These are phyloP conservation scores for Labeo rohita DNA, from an alignment of 2,113 vertebrate genomes.

Conservation along the genomic window DNA sequence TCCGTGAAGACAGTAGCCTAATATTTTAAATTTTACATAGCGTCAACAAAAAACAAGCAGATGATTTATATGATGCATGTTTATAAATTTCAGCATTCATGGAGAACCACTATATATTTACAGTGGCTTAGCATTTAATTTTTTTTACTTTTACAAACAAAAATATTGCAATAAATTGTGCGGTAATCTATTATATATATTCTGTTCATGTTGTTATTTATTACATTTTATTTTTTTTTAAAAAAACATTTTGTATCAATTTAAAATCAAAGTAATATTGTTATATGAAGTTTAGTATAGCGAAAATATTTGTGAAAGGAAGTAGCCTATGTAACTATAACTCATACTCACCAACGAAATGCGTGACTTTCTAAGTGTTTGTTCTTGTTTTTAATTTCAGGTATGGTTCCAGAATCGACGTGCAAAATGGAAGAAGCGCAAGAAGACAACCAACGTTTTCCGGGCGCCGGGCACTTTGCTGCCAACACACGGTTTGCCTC, in stretches of 20 bases:
- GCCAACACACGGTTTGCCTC: constrained; percentile 89
- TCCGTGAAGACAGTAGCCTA: background rate
- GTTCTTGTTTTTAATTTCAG: constrained; percentile 66
- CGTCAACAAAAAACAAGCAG: background rate
- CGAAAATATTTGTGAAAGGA: background rate
- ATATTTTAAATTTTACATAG: background rate
- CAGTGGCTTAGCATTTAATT: too few species aligned
- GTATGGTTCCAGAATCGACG: constrained; percentile 98
- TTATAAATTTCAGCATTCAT: background rate
- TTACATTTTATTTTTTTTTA: background rate
- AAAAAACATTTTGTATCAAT: background rate
- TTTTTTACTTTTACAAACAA: background rate
- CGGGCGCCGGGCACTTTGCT: constrained; percentile 92
- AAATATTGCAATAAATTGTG: background rate
- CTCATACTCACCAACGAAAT: constrained; percentile 79
- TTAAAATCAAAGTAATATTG: background rate
- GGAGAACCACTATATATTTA: background rate
- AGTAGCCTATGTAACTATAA: constrained; percentile 48
- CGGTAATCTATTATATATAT: background rate
- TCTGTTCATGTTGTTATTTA: background rate
- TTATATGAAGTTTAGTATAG: background rate
- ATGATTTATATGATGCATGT: background rate
- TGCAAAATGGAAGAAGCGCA: constrained; percentile 98
- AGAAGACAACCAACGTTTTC: constrained; percentile 98
- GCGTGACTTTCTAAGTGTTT: background rate